phyloP scores from a whole-genome alignment of 2,888 invertebrate species.

The Drosophila yooni region DNA sequence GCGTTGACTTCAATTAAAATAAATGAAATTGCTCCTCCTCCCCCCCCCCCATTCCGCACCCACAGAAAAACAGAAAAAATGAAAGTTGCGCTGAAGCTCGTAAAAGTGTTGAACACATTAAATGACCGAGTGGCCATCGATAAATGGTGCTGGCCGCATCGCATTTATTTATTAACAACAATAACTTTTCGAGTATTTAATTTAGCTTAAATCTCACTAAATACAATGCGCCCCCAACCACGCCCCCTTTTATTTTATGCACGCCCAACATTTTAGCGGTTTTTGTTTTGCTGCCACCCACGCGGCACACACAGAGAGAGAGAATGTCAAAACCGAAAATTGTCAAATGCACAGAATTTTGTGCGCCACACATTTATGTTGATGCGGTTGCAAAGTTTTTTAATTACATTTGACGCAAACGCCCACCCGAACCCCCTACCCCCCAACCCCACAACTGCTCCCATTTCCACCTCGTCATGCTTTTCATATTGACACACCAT shows the following conservation, averaged over 20 bases:
- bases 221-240: slow-evolving; percentile 42
- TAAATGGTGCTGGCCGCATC: slow-evolving; percentile 48
- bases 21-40: slow-evolving; percentile 57
- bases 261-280: slow-evolving; percentile 57
- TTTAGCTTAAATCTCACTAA: slow-evolving; percentile 57
- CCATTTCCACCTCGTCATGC: neutral
- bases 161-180: slow-evolving; percentile 69
- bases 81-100: slow-evolving; percentile 25
- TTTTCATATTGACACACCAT: slow-evolving; percentile 16
- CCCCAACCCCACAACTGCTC: neutral
- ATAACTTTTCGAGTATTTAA: slow-evolving; percentile 70
- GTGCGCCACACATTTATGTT: slow-evolving; percentile 76
- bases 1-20: slow-evolving; percentile 66
- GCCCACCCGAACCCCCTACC: neutral
- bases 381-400: slow-evolving; percentile 80
- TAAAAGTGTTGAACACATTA: slow-evolving; percentile 61
- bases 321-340: slow-evolving; percentile 70
- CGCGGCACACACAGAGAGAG: slow-evolving; percentile 15
- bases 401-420: slow-evolving; percentile 72
- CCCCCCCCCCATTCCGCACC: too few relatives aligned
- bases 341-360: slow-evolving; percentile 76
- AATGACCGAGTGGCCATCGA: slow-evolving; percentile 57
- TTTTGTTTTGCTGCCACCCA: slow-evolving; percentile 13
- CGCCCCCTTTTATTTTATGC: slow-evolving; percentile 6
- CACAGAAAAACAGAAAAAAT: neutral